Base-by-base conservation (phyloP, 2,113 vertebrate species). In the Pao palembangensis region DNA sequence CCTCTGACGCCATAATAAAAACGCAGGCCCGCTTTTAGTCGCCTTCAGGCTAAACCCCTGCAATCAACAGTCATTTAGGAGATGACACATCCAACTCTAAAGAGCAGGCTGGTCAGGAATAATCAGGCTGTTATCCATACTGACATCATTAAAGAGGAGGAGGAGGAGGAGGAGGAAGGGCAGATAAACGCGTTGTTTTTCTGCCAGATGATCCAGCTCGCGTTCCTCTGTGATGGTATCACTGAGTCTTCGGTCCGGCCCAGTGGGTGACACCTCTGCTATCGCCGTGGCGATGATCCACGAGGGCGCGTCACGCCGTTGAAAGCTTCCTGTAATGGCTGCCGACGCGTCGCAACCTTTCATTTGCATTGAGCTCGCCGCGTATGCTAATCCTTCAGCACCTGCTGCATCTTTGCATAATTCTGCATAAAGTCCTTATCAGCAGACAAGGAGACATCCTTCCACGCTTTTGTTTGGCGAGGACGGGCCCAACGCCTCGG, bases 61-160 rank as follows among this genome's bases (percentile, higher is more conserved):
- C 80, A 85, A 81, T 87, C 81, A 76, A 73, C 71, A 74, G 72
- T 87, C 76, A 85, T 90, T 85, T 83, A 64, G 49, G 70, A 81
- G 54, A 64, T 74, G 82, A 77, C 64, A 75, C 58, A 75, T 68
- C 25, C 47, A 42, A 52, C 41, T 6, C 65, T 71, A 79, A 78
- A 76, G 76, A 68, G 67, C 56, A 25, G 15, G 42, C 70, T 76
- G 12, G 65, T 61, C 60, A 41, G 61, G 81, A 79, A 74, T 81
- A 83, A 85, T 83, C 79, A 65, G 63, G 42, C 71, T 58, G 69
- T 69, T 74, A 71, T 75, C 81, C 75, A 52, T 67, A 71, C 64
- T 58, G 73, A 69, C 81, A 76, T 75, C 73, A 69, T 69, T 81
- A 84, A 84, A 6, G 42, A 43, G 42, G 42, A 12, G 42, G 15